Percentiles rank a stretch among this genome's conserved stretches.
Conservation (phyloP, 2,888 invertebrate genomes). For the Himalopsyche kuldschensis region DNA sequence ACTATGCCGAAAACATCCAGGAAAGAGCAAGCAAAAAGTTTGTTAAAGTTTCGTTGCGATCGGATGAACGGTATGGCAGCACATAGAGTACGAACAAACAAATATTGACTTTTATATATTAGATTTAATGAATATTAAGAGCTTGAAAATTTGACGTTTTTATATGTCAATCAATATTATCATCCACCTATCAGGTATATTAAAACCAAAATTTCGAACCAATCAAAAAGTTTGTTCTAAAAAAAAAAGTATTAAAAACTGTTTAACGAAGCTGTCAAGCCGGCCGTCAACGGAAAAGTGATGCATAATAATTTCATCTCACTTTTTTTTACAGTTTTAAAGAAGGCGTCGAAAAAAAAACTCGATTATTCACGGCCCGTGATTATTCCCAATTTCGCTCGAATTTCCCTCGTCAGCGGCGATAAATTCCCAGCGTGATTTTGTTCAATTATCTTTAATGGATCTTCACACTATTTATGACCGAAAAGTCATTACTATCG, state of each 20-base stretch:
- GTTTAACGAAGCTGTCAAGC: not conserved
- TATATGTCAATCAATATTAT: not conserved
- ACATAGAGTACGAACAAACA: too few species aligned
- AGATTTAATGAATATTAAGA: not conserved
- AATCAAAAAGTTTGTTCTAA: not conserved
- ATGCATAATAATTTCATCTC: not conserved
- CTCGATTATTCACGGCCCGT: not conserved
- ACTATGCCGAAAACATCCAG: too few species aligned
- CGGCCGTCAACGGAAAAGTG: not conserved
- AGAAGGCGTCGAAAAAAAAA: not conserved
- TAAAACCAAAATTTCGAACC: not conserved
- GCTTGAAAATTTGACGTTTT: not conserved
- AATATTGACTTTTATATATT: too few species aligned
- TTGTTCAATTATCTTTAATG: conserved; percentile 37
- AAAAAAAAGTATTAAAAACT: not conserved
- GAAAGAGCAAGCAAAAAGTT: too few species aligned
- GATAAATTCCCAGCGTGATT: conserved; percentile 38
- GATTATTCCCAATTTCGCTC: not conserved
- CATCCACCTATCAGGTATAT: not conserved
- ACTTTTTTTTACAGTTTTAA: not conserved
- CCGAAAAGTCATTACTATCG: not conserved
- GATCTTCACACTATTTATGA: not conserved
- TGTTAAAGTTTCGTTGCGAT: too few species aligned
- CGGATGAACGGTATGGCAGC: too few species aligned
- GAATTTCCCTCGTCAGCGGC: conserved; percentile 6